Conservation (phyloP, 2,888 invertebrate genomes). For the Vesta saturnalis region DNA sequence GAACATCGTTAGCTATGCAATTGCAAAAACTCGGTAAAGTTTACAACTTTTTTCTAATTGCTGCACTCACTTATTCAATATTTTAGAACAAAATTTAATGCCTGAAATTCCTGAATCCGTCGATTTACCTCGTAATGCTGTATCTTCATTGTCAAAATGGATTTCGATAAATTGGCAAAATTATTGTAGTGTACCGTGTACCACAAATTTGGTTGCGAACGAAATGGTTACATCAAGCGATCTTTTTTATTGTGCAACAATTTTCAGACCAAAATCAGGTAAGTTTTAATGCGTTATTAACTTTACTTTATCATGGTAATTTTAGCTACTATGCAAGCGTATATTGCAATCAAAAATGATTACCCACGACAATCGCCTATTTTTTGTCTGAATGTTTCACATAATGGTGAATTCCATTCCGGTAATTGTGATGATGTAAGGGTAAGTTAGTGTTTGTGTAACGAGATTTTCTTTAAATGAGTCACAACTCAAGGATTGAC, state of each 20-base stretch:
- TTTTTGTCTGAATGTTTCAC: conserved; percentile 78
- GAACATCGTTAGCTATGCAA: conserved; percentile 81
- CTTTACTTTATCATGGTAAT: conserved; percentile 31
- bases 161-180: conserved; percentile 74
- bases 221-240: conserved; percentile 71
- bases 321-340: conserved; percentile 78
- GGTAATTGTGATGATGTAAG: conserved; percentile 76
- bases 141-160: conserved; percentile 76
- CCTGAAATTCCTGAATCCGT: conserved; percentile 54
- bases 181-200: conserved; percentile 67
- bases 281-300: conserved; percentile 20
- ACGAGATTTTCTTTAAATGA: too few species aligned
- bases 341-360: conserved; percentile 82
- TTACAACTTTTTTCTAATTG: background rate
- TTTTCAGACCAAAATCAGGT: conserved; percentile 77
- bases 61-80: background rate
- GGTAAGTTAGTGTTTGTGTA: conserved; percentile 60
- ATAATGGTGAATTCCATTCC: conserved; percentile 75
- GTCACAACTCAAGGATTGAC: too few species aligned
- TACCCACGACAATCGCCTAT: conserved; percentile 84
- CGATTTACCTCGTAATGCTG: conserved; percentile 63
- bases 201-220: conserved; percentile 66
- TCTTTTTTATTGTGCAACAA: conserved; percentile 79
- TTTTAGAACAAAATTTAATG: conserved; percentile 56
- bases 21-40: conserved; percentile 70